Evolutionary conservation across 2,797 vertebrate species (phyloP), one percentile per base, ranked within the genome.

Genomic region (Enteromius unitaeniatus): DNA sequence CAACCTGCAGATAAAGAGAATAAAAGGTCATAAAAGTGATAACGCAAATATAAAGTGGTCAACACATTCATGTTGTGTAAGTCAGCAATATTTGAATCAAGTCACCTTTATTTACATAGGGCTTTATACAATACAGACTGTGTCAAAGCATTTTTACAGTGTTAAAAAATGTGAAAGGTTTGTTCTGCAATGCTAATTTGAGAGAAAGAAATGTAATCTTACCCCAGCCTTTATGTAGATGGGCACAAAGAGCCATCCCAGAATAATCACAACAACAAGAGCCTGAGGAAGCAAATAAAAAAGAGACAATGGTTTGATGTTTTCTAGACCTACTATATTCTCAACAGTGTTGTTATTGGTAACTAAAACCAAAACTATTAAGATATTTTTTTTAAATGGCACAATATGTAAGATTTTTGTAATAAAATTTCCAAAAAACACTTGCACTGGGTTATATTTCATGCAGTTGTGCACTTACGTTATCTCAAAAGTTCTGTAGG

Each of bases 211-310:
- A 60, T 47, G 62, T 53, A 60, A 93, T 3, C 95, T 94, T 88
- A 99, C 97, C 93, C 96, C 97, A 9, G 97, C 96, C 92, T 97
- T 98, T 86, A 99, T 90, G 89, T 98, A 99, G 89, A 99, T 97
- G 15, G 98, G 98, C 21, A 99, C 98, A 87, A 99, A 99, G 68
- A 99, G 4, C 98, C 98, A 99, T 83, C 95, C 98, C 2, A 99
- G 94, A 85, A 97, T 0, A 60, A 97, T 86, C 74, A 99, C 96
- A 3, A 97, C 74, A 69, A 99, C 3, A 80, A 99, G 95, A 82
- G 97, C 97, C 98, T 99, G 92, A 51, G 67, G 89, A 89, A 13
- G 7, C 1, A 62, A 47, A 23, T 26, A 5, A 37, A 74, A 49
- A 74, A 60, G 0, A 23, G 11, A 26, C 3, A 15, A 9, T 60